These are phyloP conservation scores for Dyspetes luteomarginatus DNA, from an alignment of 2,888 invertebrate species.

Conservation along the genomic window DNA sequence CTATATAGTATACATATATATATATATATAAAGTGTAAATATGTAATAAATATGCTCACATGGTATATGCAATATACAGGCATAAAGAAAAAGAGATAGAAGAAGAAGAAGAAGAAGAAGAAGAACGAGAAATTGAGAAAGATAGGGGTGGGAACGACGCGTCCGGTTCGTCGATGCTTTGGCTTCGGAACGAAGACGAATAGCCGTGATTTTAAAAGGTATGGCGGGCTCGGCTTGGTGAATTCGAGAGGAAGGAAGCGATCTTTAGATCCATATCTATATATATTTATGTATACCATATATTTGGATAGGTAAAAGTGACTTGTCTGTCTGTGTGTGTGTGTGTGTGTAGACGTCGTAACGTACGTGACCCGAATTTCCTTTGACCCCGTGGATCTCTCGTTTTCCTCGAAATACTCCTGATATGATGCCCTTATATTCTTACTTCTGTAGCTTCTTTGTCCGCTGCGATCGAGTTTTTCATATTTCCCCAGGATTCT, in stretches of 20 bases:
- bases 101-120: background rate
- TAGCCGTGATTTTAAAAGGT: conserved; percentile 71
- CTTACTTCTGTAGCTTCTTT: background rate
- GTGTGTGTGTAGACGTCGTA: conserved; percentile 16
- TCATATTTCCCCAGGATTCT: background rate
- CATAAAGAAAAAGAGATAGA: background rate
- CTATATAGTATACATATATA: no score
- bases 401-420: conserved; percentile 18
- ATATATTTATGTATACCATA: background rate
- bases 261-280: background rate
- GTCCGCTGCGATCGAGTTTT: background rate
- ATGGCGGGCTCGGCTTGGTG: conserved; percentile 40
- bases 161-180: conserved; percentile 66
- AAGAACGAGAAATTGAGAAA: background rate
- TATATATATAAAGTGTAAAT: no score
- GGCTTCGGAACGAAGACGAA: conserved; percentile 68
- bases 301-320: background rate
- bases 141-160: conserved; percentile 16
- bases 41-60: conserved; percentile 25
- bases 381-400: conserved; percentile 2
- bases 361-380: conserved; percentile 64
- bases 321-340: background rate
- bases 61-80: background rate
- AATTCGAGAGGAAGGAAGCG: background rate
- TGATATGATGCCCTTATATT: conserved; percentile 18